Conservation (phyloP, 2,113 vertebrate species). For the Oncorhynchus gorbuscha region DNA sequence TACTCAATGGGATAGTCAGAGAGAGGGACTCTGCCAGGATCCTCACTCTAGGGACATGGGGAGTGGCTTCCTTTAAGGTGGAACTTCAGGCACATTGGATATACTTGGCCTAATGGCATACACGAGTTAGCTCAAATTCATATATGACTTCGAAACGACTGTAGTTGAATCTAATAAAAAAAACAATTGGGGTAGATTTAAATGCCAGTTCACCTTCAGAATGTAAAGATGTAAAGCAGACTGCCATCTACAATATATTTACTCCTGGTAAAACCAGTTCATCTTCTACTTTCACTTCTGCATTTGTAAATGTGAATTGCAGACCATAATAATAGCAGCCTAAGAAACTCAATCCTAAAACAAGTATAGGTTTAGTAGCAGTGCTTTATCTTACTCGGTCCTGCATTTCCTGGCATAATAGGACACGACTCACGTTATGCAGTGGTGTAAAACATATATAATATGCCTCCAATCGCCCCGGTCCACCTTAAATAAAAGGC, state of each 20-base stretch:
- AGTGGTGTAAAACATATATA: background rate
- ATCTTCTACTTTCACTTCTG: too few species aligned
- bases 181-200: too few species aligned
- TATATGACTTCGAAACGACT: too few species aligned
- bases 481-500: conserved; percentile 72
- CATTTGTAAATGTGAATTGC: too few species aligned
- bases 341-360: background rate
- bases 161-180: background rate
- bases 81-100: background rate
- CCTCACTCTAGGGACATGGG: conserved; percentile 8
- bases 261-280: too few species aligned
- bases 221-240: too few species aligned
- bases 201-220: too few species aligned
- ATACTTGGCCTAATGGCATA: background rate
- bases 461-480: background rate
- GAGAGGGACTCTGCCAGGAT: conserved; percentile 20
- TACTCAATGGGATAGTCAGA: conserved; percentile 33
- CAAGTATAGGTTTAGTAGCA: background rate
- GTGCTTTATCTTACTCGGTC: background rate
- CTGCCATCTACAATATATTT: too few species aligned
- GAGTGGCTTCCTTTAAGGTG: conserved; percentile 56
- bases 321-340: too few species aligned
- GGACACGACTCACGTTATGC: background rate
- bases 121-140: too few species aligned
- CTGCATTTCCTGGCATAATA: too few species aligned